Evolutionary conservation across 2,888 invertebrate species (phyloP), one percentile per base, ranked within the genome.

Genomic region (Rhagophthalmus giganteus): DNA sequence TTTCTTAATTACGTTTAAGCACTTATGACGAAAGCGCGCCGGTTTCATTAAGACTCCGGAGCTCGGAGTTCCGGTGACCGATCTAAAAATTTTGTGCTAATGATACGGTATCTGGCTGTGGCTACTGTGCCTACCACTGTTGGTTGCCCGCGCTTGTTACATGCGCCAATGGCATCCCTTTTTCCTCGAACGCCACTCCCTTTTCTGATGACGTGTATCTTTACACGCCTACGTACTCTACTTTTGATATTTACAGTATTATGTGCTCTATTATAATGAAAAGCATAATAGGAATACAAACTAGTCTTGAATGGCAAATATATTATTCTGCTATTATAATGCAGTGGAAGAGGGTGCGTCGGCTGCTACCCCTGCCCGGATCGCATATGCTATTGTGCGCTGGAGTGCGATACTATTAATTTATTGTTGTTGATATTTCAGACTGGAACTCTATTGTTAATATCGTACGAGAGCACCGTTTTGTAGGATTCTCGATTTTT

Each of bases 241-340:
- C 46, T 45, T 20, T 53, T 57, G 67, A 70, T 70, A 67, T 72
- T 72, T 71, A 71, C 68, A 70, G 70, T 72, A 71, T 72, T 70
- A 69, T 70, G 67, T 69, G 63, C 63, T 57, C 62, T 62, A 63
- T 64, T 68, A 68, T 68, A 68, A 68, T 68, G 65, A 66, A 62
- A 39, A 42, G 63, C 55, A 72, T 68, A 73, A 73, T 74, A 69
- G 72, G 70, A 72, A 70, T 72, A 72, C 69, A 73, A 72, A 71
- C 73, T 71, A 70, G 72, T 70, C 69, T 69, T 72, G 67, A 71
- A 72, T 71, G 67, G 72, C 64, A 71, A 69, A 71, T 70, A 68
- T 70, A 69, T 69, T 70, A 61, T 62, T 63, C 64, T 49, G 52
- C 55, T 66, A 67, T 68, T 69, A 69, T 70, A 68, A 66, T 70